Conservation (phyloP, 2,888 invertebrate species). For the Drosophila kambysellisi region DNA sequence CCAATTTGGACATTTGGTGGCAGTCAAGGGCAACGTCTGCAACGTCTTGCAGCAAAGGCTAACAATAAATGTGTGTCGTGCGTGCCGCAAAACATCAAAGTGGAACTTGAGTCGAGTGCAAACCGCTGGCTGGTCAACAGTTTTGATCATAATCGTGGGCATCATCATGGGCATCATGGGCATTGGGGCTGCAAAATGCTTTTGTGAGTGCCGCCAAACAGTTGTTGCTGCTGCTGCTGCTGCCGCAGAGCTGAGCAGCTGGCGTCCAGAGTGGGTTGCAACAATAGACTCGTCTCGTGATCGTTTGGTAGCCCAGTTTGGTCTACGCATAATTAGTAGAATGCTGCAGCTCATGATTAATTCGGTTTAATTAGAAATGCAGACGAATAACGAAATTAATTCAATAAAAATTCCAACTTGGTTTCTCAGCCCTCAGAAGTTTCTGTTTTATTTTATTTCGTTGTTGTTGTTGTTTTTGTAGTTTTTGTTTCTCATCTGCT, state of each 20-base stretch:
- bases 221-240: background rate
- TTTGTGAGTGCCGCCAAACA: constrained; percentile 65
- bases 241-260: constrained; percentile 25
- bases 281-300: constrained; percentile 25
- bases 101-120: constrained; percentile 24
- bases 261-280: constrained; percentile 21
- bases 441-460: constrained; percentile 5
- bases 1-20: constrained; percentile 47
- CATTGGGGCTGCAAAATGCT: constrained; percentile 57
- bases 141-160: constrained; percentile 73
- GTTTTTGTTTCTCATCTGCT: constrained; percentile 39
- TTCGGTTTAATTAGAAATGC: constrained; percentile 81
- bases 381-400: constrained; percentile 76
- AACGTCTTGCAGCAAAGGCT: constrained; percentile 27
- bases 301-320: constrained; percentile 54
- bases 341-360: constrained; percentile 73
- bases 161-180: constrained; percentile 33
- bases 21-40: constrained; percentile 53
- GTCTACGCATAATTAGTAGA: constrained; percentile 76
- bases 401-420: constrained; percentile 73
- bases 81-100: constrained; percentile 76
- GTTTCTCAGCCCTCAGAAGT: constrained; percentile 29
- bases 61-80: constrained; percentile 68
- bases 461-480: background rate
- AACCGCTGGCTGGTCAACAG: constrained; percentile 38